Evolutionary conservation across 1,140 invertebrate genomes (phyloP), one percentile per base, ranked within the genome.

Genomic region (Macrostomum lignano): DNA sequence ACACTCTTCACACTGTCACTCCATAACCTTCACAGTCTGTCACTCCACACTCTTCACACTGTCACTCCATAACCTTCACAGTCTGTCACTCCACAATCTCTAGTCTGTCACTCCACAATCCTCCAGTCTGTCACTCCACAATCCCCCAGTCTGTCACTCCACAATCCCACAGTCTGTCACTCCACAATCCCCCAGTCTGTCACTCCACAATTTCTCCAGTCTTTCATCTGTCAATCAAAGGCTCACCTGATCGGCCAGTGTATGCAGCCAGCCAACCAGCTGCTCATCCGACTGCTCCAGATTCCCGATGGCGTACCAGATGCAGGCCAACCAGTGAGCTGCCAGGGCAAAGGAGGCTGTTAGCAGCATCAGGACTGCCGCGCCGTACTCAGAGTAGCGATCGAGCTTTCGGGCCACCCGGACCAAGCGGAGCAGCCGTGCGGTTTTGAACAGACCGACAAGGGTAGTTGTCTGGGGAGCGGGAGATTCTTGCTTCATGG

Each of bases 321-420:
- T 78, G 62, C 88, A 98, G 36, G 91, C 91, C 37, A 98, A 52
- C 52, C 55, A 59, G 38, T 58, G 56, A 29, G 55, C 53, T 42
- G 60, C 52, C 5, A 60, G 44, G 22, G 52, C 46, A 40, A 59
- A 59, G 5, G 53, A 45, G 15, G 56, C 46, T 7, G 98, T 69
- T 40, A 98, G 66, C 31, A 98, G 65, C 46, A 98, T 81, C 36
- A 98, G 67, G 74, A 96, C 94, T 39, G 91, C 91, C 13, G 91
- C 91, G 29, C 88, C 91, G 60, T 98, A 98, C 61, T 98, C 91
- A 49, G 98, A 62, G 65, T 98, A 96, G 44, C 91, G 72, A 64
- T 98, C 91, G 45, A 98, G 65, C 63, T 98, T 98, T 46, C 91
- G 67, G 19, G 94, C 86, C 38, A 98, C 91, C 43, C 86, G 66